A percentile compares a stretch with the other conserved stretches of the same genome.
phyloP scores from a whole-genome alignment of 2,113 vertebrate species.

The Pseudorasbora parva region DNA sequence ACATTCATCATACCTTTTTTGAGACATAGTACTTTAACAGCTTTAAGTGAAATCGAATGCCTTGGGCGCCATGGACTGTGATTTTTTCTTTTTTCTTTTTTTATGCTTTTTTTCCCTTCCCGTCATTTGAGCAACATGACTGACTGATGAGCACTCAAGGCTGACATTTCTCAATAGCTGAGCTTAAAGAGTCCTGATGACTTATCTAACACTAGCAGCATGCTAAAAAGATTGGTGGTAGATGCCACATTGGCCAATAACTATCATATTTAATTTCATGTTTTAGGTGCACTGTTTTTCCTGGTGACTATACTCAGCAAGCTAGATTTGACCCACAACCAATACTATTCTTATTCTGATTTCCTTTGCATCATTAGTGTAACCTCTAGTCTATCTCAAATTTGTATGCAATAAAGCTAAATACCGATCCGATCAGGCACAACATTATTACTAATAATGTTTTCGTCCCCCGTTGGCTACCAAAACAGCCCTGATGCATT shows the following conservation, averaged over 20 bases:
- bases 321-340: not conserved
- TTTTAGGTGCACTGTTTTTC: not conserved
- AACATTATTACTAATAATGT: no score
- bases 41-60: conserved; percentile 45
- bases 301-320: conserved; percentile 3
- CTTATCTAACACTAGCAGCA: conserved; percentile 19
- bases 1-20: conserved; percentile 52
- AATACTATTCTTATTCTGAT: not conserved
- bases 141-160: not conserved
- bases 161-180: conserved; percentile 10
- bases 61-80: conserved; percentile 10
- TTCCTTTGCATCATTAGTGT: not conserved
- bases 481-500: no score
- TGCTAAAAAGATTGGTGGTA: conserved; percentile 12
- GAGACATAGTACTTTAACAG: conserved; percentile 27
- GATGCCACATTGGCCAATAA: not conserved
- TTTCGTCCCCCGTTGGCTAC: no score
- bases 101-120: not conserved
- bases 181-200: conserved; percentile 8
- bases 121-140: conserved; percentile 4
- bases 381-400: not conserved
- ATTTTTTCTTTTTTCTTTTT: conserved; percentile 5
- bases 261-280: not conserved
- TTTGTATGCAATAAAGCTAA: not conserved
- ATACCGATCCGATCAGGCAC: not conserved